Percentiles rank a stretch among this genome's conserved stretches.
These are phyloP conservation scores for Aythya baeri DNA, from an alignment of 2,113 vertebrate genomes.

Conservation along the genomic window DNA sequence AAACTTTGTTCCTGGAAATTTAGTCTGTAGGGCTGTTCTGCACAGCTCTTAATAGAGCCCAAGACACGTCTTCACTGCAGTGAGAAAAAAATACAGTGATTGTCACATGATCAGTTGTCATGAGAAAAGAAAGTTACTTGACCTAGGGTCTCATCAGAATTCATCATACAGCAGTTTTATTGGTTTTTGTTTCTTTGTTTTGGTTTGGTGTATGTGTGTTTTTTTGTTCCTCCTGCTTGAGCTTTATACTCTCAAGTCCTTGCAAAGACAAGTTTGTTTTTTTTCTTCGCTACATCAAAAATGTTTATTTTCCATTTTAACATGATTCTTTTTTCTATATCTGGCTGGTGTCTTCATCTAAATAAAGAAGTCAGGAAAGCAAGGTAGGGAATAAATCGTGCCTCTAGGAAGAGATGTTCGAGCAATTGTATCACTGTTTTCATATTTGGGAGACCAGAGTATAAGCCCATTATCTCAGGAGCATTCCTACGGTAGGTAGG, in stretches of 20 bases:
- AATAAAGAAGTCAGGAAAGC: neutral
- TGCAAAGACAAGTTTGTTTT: neutral
- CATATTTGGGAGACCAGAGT: neutral
- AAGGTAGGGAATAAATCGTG: neutral
- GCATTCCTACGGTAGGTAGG: neutral
- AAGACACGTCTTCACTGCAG: neutral
- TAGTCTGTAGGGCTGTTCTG: neutral
- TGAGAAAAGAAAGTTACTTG: neutral
- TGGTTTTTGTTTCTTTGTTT: neutral
- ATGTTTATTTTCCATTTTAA: neutral
- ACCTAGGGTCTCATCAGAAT: neutral
- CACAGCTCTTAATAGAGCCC: neutral
- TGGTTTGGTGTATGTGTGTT: no score
- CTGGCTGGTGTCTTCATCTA: neutral
- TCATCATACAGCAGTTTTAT: neutral
- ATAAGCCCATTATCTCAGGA: neutral
- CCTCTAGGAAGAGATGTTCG: neutral
- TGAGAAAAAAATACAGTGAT: neutral
- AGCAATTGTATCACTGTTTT: neutral
- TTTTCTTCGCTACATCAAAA: neutral
- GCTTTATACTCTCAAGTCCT: neutral
- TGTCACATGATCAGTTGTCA: neutral
- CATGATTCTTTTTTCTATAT: neutral
- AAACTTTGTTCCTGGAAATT: neutral
- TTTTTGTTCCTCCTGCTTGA: neutral